A percentile compares a stretch with the other conserved stretches of the same genome.
Evolutionary conservation across 2,113 vertebrate genomes (phyloP).

Genomic region (Piaya cayana): DNA sequence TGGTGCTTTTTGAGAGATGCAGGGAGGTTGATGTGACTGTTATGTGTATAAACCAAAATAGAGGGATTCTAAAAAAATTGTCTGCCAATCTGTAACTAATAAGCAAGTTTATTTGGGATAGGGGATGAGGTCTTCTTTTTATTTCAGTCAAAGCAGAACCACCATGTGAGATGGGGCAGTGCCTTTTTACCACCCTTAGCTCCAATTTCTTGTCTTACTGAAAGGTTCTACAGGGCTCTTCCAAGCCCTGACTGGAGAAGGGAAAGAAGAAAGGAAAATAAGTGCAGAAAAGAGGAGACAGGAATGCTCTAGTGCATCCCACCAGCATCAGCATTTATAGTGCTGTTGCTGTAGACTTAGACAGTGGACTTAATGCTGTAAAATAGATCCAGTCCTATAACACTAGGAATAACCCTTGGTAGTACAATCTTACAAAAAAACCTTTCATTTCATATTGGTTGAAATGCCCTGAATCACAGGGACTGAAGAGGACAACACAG

Average conservation of each 20-base stretch:
- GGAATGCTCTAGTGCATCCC: background rate
- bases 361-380: background rate
- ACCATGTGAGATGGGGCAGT: background rate
- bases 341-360: background rate
- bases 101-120: background rate
- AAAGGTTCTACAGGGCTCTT: background rate
- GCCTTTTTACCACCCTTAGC: background rate
- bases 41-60: background rate
- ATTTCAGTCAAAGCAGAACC: background rate
- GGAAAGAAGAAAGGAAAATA: background rate
- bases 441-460: background rate
- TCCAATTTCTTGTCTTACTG: background rate
- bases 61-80: background rate
- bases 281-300: background rate
- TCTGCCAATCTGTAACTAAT: background rate
- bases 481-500: background rate
- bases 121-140: background rate
- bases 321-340: background rate
- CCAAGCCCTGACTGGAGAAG: background rate
- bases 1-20: background rate
- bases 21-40: fast-evolving
- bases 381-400: background rate
- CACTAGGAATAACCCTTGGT: background rate
- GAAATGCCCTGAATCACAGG: background rate
- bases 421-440: background rate